Evolutionary conservation across 2,113 vertebrate genomes (phyloP).

Genomic region (Perognathus longimembris): DNA sequence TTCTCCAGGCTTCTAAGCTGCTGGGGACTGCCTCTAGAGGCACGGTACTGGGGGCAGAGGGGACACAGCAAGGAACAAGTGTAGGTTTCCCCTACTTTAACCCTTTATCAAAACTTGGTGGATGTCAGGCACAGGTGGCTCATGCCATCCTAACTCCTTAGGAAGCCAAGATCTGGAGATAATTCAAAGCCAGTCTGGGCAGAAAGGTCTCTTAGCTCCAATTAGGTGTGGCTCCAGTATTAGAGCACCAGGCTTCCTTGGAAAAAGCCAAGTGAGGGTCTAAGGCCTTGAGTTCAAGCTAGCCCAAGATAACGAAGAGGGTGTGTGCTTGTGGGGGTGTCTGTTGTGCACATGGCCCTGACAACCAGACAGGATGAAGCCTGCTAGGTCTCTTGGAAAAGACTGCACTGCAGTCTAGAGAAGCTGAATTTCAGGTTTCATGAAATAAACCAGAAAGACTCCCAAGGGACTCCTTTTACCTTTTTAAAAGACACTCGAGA

Average conservation of each 20-base stretch:
- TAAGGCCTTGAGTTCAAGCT: no score
- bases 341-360: fast-evolving
- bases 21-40: neutral
- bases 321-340: no score
- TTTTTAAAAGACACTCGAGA: neutral
- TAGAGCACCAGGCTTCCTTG: no score
- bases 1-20: neutral
- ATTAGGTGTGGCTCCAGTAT: no score
- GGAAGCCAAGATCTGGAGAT: no score
- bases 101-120: neutral
- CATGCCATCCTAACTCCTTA: no score
- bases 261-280: no score
- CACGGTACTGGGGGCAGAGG: neutral
- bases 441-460: neutral
- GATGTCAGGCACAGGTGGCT: no score
- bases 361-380: neutral
- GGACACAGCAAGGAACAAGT: neutral
- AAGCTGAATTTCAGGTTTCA: neutral
- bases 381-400: neutral
- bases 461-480: neutral
- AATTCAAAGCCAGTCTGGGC: no score
- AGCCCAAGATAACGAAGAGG: no score
- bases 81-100: neutral
- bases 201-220: no score
- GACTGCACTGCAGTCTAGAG: neutral